These are phyloP conservation scores for Leptinotarsa defecta DNA, from an alignment of 1,140 invertebrate genomes.

Conservation along the genomic window DNA sequence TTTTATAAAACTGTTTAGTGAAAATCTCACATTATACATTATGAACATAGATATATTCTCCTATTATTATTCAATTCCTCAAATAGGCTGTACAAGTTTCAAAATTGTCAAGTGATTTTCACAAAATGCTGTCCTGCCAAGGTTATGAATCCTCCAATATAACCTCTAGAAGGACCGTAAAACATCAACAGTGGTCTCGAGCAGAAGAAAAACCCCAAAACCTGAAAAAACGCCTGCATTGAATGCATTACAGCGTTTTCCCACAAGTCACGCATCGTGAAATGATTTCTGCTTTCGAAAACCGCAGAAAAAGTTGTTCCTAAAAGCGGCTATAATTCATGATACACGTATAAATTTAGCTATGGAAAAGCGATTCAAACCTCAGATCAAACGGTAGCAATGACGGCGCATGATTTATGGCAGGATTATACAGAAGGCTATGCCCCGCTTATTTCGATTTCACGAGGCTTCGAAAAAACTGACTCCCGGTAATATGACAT, in stretches of 20 bases:
- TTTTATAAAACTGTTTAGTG: too few species aligned
- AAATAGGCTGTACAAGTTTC: too few species aligned
- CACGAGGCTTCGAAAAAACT: conserved; percentile 32
- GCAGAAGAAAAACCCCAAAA: too few species aligned
- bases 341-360: conserved; percentile 40
- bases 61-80: too few species aligned
- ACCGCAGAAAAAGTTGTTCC: conserved; percentile 22
- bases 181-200: too few species aligned
- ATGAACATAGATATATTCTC: too few species aligned
- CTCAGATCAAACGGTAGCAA: conserved; percentile 38
- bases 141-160: too few species aligned
- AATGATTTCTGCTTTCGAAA: conserved; percentile 24
- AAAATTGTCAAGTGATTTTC: too few species aligned
- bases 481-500: conserved; percentile 33
- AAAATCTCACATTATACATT: too few species aligned
- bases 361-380: conserved; percentile 36
- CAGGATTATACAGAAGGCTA: conserved; percentile 35
- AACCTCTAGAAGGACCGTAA: too few species aligned
- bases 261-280: conserved; percentile 6
- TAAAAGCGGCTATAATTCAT: conserved; percentile 27
- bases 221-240: not conserved
- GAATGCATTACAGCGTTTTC: conserved; percentile 30
- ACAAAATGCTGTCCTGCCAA: too few species aligned
- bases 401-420: conserved; percentile 38
- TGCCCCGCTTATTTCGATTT: conserved; percentile 37